Conservation (phyloP, 2,113 vertebrate species). For the Cryptotis parvus region DNA sequence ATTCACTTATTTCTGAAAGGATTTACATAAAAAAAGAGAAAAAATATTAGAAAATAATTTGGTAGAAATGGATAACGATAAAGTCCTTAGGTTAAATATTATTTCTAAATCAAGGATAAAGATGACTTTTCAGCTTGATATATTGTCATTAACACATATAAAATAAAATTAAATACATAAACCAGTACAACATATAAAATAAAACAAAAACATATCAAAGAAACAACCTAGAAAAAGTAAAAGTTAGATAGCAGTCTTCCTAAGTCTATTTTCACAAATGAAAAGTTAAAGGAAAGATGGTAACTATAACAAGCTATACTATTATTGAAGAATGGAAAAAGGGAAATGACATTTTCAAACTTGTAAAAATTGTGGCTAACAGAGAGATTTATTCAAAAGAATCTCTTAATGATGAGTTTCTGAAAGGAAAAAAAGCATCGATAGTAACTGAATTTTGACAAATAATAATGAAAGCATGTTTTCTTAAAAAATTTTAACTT, state of each 20-base stretch:
- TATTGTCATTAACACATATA: background rate
- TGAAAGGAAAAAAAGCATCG: conserved; percentile 25
- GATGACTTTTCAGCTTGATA: conserved; percentile 3
- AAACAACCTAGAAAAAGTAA: conserved; percentile 22
- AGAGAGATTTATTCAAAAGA: background rate
- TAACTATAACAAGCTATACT: conserved; percentile 21
- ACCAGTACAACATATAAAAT: background rate
- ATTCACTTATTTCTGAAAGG: background rate
- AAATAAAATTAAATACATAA: conserved; percentile 14
- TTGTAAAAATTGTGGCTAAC: background rate
- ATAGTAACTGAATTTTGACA: background rate
- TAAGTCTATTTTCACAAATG: background rate
- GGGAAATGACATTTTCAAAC: conserved; percentile 26
- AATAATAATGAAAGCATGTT: background rate
- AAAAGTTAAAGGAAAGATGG: background rate
- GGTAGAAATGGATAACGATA: background rate
- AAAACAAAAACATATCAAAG: conserved; percentile 23
- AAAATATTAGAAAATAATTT: background rate
- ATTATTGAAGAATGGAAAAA: background rate
- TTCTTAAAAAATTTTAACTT: background rate
- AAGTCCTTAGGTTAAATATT: background rate
- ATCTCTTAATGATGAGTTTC: background rate
- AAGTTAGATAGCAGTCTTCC: background rate
- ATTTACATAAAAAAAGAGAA: background rate
- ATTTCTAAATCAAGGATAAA: background rate